Conservation (phyloP, 2,888 invertebrate genomes). For the Stenodema calcarata region DNA sequence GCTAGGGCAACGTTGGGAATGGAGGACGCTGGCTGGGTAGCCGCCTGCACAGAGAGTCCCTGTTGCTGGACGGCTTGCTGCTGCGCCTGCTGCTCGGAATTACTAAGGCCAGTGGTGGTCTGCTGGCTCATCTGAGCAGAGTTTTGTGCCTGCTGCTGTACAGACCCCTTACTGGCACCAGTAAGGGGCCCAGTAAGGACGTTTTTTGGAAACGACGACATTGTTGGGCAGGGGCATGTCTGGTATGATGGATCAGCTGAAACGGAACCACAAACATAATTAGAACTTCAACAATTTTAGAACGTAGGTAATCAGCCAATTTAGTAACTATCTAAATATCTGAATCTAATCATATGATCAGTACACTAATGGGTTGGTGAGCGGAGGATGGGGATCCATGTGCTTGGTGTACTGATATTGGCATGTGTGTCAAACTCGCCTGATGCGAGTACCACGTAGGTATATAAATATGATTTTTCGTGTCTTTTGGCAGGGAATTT, state of each 20-base stretch:
- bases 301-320: too few species aligned
- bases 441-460: too few species aligned
- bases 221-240: slow-evolving; percentile 81
- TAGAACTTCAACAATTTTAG: too few species aligned
- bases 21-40: slow-evolving; percentile 12
- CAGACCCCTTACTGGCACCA: slow-evolving; percentile 84
- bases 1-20: slow-evolving; percentile 62
- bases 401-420: too few species aligned
- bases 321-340: too few species aligned
- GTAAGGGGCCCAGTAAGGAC: slow-evolving; percentile 97
- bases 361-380: too few species aligned
- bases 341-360: too few species aligned
- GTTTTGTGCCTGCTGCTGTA: slow-evolving; percentile 56
- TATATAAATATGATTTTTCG: too few species aligned
- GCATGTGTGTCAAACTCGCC: too few species aligned
- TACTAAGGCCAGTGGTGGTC: slow-evolving; percentile 61
- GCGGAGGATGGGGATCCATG: too few species aligned
- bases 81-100: slow-evolving; percentile 1
- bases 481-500: too few species aligned
- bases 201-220: slow-evolving; percentile 97
- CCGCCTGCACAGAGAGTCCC: slow-evolving; percentile 62
- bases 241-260: slow-evolving; percentile 65
- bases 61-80: background rate
- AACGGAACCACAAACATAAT: slow-evolving; percentile 28
- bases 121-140: slow-evolving; percentile 39